A percentile compares a stretch with the other conserved stretches of the same genome.
phyloP scores from a whole-genome alignment of 2,113 vertebrate genomes.

The Oostethus manadensis region DNA sequence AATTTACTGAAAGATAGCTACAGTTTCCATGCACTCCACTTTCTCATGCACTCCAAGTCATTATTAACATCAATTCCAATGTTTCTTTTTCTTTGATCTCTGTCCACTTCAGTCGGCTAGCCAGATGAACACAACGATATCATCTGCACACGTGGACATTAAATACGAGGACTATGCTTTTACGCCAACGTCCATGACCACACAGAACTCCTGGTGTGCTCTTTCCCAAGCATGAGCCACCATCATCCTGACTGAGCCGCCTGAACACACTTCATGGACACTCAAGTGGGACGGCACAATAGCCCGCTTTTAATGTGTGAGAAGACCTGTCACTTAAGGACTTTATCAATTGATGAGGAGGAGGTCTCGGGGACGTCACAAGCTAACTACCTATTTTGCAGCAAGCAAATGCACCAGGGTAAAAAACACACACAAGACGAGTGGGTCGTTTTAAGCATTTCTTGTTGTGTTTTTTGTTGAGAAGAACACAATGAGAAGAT shows the following conservation, averaged over 20 bases:
- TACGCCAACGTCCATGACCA: constrained; percentile 66
- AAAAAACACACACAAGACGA: constrained; percentile 11
- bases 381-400: constrained; percentile 47
- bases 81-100: not conserved
- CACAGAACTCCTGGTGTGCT: constrained; percentile 88
- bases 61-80: not conserved
- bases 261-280: not conserved
- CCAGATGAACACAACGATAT: constrained; percentile 70
- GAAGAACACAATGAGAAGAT: constrained; percentile 2
- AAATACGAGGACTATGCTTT: constrained; percentile 90
- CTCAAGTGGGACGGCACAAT: not conserved
- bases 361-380: not conserved
- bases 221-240: constrained; percentile 82
- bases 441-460: constrained; percentile 9
- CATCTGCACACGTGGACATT: constrained; percentile 77
- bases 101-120: constrained; percentile 45
- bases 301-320: not conserved
- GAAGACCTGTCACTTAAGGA: constrained; percentile 6
- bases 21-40: too few relatives aligned
- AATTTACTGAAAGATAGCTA: too few relatives aligned
- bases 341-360: not conserved
- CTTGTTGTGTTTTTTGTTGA: not conserved
- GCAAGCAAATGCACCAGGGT: constrained; percentile 16
- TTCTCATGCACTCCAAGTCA: too few relatives aligned
- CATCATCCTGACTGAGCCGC: not conserved